Conservation (phyloP, 2,888 invertebrate genomes). For the Pristionchus fissidentatus region DNA sequence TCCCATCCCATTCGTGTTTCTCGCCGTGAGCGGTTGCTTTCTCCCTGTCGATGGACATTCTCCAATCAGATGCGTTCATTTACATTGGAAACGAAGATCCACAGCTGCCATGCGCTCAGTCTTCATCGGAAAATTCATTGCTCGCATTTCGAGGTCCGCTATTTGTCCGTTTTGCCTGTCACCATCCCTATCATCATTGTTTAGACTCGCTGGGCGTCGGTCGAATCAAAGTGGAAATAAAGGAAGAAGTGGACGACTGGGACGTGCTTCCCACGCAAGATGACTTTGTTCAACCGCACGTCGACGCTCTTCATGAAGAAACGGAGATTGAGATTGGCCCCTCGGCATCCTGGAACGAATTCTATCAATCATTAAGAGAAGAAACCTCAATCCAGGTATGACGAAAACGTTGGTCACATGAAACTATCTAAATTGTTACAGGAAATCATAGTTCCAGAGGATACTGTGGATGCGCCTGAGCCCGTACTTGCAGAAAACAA, state of each 20-base stretch:
- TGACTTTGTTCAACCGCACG: neutral
- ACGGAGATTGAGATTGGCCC: constrained; percentile 36
- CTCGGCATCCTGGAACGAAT: constrained; percentile 45
- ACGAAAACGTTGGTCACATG: neutral
- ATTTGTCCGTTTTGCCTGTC: neutral
- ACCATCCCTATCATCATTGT: neutral
- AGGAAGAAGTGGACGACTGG: constrained; percentile 32
- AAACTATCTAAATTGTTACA: neutral
- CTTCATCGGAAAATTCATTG: constrained; percentile 23
- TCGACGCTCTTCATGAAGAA: neutral
- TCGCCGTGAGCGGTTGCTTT: constrained; percentile 2
- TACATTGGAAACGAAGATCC: constrained; percentile 28
- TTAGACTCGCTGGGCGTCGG: neutral
- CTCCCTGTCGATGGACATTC: constrained; percentile 28
- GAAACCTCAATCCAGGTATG: constrained; percentile 39
- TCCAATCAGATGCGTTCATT: neutral
- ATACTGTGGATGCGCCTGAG: neutral
- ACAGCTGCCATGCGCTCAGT: neutral
- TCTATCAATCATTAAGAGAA: constrained; percentile 47
- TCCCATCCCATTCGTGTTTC: neutral
- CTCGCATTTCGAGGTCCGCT: constrained; percentile 17
- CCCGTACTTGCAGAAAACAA: neutral
- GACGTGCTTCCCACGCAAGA: neutral
- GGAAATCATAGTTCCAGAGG: constrained; percentile 37
- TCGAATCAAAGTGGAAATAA: constrained; percentile 18